A percentile compares a stretch with the other conserved stretches of the same genome.
Conservation (phyloP, 2,888 invertebrate species). For the Ormyrus thymus region DNA sequence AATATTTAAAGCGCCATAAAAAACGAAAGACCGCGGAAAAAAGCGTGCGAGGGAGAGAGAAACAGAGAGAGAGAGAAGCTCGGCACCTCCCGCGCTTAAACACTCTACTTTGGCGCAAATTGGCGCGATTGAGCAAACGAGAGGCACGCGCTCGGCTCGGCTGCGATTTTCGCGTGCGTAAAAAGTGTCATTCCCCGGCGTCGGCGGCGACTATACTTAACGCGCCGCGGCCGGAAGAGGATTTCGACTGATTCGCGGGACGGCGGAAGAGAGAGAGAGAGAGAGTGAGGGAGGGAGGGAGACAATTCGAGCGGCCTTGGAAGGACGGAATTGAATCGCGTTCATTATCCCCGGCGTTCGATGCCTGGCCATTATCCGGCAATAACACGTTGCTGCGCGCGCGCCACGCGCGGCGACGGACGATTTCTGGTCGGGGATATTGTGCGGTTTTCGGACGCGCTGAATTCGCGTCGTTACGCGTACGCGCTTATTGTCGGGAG, state of each 20-base stretch:
- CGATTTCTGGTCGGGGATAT: neutral
- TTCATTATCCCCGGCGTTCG: slow-evolving; percentile 57
- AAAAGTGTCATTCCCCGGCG: slow-evolving; percentile 32
- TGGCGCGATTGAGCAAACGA: slow-evolving; percentile 37
- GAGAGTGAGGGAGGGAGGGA: neutral
- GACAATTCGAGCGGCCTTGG: slow-evolving; percentile 43
- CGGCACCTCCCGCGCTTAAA: neutral
- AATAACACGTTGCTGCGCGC: slow-evolving; percentile 57
- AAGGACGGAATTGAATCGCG: slow-evolving; percentile 52
- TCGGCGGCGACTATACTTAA: neutral
- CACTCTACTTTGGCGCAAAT: slow-evolving; percentile 16
- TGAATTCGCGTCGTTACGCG: no score
- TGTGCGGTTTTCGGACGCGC: no score
- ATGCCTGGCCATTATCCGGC: slow-evolving; percentile 56
- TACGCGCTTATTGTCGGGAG: no score
- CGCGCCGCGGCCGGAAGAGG: slow-evolving; percentile 3
- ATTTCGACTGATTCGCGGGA: slow-evolving; percentile 16
- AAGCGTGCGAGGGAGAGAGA: no score
- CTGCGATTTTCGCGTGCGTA: neutral
- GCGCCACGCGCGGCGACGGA: slow-evolving; percentile 7
- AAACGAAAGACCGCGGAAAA: no score
- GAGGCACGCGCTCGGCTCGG: slow-evolving; percentile 26
- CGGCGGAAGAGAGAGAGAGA: neutral
- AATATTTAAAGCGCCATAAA: no score
- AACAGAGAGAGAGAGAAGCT: no score